phyloP scores from a whole-genome alignment of 2,888 invertebrate species.

The Ennomos erosarius region DNA sequence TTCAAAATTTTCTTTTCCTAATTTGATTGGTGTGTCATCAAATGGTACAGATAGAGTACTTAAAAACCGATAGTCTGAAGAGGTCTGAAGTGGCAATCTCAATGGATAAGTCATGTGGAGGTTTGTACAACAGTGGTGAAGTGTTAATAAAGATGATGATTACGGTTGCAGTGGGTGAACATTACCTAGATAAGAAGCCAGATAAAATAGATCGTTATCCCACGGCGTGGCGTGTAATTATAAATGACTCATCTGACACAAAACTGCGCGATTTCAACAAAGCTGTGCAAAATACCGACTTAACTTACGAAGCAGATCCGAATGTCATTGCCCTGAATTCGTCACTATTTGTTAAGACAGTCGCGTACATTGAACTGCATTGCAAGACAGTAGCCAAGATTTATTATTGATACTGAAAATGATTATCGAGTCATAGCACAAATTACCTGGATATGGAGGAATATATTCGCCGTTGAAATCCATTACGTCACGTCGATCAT shows the following conservation, averaged over 20 bases:
- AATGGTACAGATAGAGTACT: no score
- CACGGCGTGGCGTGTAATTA: background rate
- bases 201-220: background rate
- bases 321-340: constrained; percentile 35
- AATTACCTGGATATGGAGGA: constrained; percentile 66
- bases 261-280: constrained; percentile 23
- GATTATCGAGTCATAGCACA: constrained; percentile 28
- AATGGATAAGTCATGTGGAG: no score
- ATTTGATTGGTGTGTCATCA: no score
- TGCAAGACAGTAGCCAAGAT: constrained; percentile 22
- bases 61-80: no score
- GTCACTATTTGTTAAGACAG: constrained; percentile 36
- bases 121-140: no score
- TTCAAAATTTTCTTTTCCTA: no score
- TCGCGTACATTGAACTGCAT: constrained; percentile 30
- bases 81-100: no score
- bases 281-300: constrained; percentile 21
- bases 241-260: constrained; percentile 13
- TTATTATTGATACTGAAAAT: constrained; percentile 27
- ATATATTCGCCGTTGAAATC: constrained; percentile 61
- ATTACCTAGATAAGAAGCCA: background rate
- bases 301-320: constrained; percentile 21
- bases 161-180: background rate
- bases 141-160: no score
- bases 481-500: constrained; percentile 70